These are phyloP conservation scores for Heliothis subflexa DNA, from an alignment of 1,140 invertebrate genomes.

Conservation along the genomic window DNA sequence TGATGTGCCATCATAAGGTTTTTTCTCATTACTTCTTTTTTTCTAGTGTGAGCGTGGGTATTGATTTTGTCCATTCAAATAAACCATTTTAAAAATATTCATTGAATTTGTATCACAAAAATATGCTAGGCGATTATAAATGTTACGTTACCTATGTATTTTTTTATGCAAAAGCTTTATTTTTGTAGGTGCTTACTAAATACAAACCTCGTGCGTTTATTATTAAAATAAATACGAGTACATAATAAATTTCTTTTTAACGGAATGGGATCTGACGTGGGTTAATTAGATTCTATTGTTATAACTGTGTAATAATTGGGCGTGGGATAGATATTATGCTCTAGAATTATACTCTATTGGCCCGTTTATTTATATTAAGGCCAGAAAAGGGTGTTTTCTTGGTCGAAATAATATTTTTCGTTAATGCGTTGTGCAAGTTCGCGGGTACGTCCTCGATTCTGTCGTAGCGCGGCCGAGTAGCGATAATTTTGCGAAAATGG, in stretches of 20 bases:
- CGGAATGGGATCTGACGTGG: slow-evolving; percentile 44
- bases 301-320: slow-evolving; percentile 50
- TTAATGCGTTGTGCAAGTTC: slow-evolving; percentile 71
- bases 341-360: slow-evolving; percentile 50
- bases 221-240: slow-evolving; percentile 29
- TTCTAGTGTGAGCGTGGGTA: too few species aligned
- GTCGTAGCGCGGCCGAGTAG: slow-evolving; percentile 76
- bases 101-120: too few species aligned
- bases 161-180: background rate
- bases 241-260: slow-evolving; percentile 41
- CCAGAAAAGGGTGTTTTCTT: slow-evolving; percentile 60
- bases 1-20: background rate
- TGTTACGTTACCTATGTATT: background rate
- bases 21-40: too few species aligned
- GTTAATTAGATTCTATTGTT: slow-evolving; percentile 54
- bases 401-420: slow-evolving; percentile 70
- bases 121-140: too few species aligned
- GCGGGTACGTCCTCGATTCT: slow-evolving; percentile 71
- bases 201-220: slow-evolving; percentile 11
- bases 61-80: too few species aligned
- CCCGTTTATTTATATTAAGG: slow-evolving; percentile 55
- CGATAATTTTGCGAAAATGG: slow-evolving; percentile 82
- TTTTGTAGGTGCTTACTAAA: background rate
- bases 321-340: slow-evolving; percentile 37
- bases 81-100: too few species aligned